Evolutionary conservation across 2,797 vertebrate species (phyloP), one percentile per base, ranked within the genome.

Genomic region (Leucoraja ocellata): DNA sequence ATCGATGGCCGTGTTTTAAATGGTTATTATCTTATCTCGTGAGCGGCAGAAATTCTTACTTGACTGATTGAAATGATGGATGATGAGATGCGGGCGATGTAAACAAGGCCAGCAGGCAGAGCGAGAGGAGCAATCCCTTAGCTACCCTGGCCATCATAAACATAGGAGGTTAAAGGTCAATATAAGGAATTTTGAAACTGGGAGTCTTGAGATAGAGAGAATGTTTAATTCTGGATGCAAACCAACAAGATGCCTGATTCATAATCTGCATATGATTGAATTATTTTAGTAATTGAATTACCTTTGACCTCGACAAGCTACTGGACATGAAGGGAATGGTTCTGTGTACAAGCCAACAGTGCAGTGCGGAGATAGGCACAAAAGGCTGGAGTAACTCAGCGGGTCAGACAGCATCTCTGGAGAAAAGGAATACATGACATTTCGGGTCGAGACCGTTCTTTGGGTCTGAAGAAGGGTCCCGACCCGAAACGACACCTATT

Each of bases 221-320:
- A 46, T 58, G 65, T 91, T 74, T 91, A 73, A 54, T 28, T 54
- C 39, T 92, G 71, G 90, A 39, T 25, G 1, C 16, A 6, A 54
- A 58, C 36, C 90, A 92, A 46, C 68, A 91, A 91, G 90, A 91
- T 11, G 68, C 46, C 90, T 74, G 39, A 74, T 74, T 91, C 39
- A 74, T 74, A 91, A 91, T 91, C 90, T 91, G 13, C 25, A 65
- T 73, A 73, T 73, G 68, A 39, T 68, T 68, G 84, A 73, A 91
- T 46, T 86, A 63, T 91, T 73, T 39, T 36, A 76, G 28, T 58
- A 58, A 92, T 32, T 92, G 90, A 73, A 54, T 92, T 74, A 74
- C 23, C 39, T 74, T 68, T 92, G 90, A 76, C 71, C 71, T 54
- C 5, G 54, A 23, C 23, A n/a, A 92, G 36, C 71, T 76, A 92